Conservation (phyloP, 2,113 vertebrate species). For the Garra rufa region DNA sequence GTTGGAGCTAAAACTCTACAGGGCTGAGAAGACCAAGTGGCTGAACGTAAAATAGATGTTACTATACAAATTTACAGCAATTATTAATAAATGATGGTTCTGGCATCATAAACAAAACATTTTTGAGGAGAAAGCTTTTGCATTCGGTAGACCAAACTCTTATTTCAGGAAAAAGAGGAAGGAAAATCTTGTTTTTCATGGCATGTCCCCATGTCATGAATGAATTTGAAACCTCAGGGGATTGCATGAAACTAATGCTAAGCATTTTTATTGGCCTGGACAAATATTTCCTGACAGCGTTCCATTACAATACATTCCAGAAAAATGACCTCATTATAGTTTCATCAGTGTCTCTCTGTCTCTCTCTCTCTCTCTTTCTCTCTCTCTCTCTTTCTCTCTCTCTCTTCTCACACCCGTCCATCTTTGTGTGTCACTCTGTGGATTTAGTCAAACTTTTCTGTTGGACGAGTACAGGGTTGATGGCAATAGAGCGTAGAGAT, state of each 20-base stretch:
- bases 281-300: slow-evolving; percentile 27
- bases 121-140: background rate
- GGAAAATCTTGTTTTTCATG: background rate
- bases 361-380: slow-evolving; percentile 36
- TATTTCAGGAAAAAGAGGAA: background rate
- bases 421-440: slow-evolving; percentile 10
- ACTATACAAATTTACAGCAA: background rate
- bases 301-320: background rate
- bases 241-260: background rate
- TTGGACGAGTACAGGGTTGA: slow-evolving; percentile 50
- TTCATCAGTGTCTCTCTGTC: slow-evolving; percentile 31
- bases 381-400: slow-evolving; percentile 16
- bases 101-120: background rate
- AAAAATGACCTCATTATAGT: slow-evolving; percentile 7
- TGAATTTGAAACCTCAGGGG: background rate
- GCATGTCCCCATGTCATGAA: background rate
- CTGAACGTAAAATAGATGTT: background rate
- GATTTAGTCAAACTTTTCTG: slow-evolving; percentile 53
- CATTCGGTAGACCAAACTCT: background rate
- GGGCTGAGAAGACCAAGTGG: background rate
- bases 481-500: slow-evolving; percentile 65
- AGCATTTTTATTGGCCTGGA: background rate
- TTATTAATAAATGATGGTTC: background rate
- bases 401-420: slow-evolving; percentile 47
- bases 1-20: background rate